Base-by-base conservation (phyloP, 2,888 invertebrate species). In the Cephonodes hylas region DNA sequence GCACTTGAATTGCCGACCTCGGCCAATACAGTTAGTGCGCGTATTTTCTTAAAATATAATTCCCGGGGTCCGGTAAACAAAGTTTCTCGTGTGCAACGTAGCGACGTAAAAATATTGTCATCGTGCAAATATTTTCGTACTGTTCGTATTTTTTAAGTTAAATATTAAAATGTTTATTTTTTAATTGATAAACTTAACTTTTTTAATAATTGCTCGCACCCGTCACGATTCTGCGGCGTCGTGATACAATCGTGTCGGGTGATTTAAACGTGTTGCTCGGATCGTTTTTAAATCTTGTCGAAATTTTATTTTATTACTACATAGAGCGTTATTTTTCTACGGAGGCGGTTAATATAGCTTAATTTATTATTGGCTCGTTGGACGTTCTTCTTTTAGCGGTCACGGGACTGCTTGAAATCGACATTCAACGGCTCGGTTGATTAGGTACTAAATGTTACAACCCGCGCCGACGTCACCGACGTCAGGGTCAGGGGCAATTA, bases 321-420 rank as follows among this genome's bases (percentile, higher is more conserved):
- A 53, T 18, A 53, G 31, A 53, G 53, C 53, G 53, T 53, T 53
- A 53, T 53, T 53, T 53, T 53, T 53, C 3, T 53, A 53, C 18
- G 18, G 20, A 8, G 10, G 31, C 18, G 27, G 27, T 31, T 31
- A 5, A 53, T 4, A n/a, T 27, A 53, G 27, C 0, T 18, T 38
- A 38, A n/a, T n/a, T 3, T 38, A 38, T n/a, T 38, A n/a, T 13
- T 13, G 13, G 38, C n/a, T 38, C 38, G n/a, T 4, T 13, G 38
- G n/a, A n/a, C n/a, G 10, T n/a, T n/a, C n/a, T 38, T n/a, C 13
- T 38, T 3, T 13, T 4, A n/a, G 38, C 38, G 38, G 13, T 38
- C 13, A 3, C 4, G 1, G 3, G n/a, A 13, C 38, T n/a, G 38
- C n/a, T 38, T 38, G 38, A n/a, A 3, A n/a, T 13, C n/a, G 38